Conservation (phyloP, 2,113 vertebrate species). For the Nothoprocta pentlandii region DNA sequence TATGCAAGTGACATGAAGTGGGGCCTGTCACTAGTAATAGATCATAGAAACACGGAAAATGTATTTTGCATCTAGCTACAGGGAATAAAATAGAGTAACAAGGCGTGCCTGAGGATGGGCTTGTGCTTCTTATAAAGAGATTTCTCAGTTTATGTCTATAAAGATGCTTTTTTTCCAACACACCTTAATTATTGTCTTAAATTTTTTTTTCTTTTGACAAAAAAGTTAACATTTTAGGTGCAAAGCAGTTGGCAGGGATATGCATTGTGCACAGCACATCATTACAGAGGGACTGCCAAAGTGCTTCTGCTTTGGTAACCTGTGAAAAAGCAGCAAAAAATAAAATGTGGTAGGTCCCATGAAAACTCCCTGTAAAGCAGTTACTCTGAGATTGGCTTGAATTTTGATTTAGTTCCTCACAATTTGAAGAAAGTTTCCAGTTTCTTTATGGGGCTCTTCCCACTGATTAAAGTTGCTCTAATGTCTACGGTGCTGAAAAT, state of each 20-base stretch:
- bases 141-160: neutral
- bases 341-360: neutral
- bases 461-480: neutral
- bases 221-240: neutral
- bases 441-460: neutral
- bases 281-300: neutral
- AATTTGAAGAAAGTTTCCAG: neutral
- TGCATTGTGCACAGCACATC: neutral
- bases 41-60: neutral
- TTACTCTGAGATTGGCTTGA: neutral
- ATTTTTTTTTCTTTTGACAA: neutral
- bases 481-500: neutral
- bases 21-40: neutral
- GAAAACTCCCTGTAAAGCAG: neutral
- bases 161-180: neutral
- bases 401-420: neutral
- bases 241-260: neutral
- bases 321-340: neutral
- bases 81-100: neutral
- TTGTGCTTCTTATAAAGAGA: neutral
- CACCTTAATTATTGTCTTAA: neutral
- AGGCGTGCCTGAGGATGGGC: neutral
- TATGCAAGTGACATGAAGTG: neutral
- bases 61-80: neutral
- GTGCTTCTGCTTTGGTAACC: neutral